Evolutionary conservation across 2,888 invertebrate species (phyloP), one percentile per base, ranked within the genome.

Genomic region (Lissocephala sabroskyi): DNA sequence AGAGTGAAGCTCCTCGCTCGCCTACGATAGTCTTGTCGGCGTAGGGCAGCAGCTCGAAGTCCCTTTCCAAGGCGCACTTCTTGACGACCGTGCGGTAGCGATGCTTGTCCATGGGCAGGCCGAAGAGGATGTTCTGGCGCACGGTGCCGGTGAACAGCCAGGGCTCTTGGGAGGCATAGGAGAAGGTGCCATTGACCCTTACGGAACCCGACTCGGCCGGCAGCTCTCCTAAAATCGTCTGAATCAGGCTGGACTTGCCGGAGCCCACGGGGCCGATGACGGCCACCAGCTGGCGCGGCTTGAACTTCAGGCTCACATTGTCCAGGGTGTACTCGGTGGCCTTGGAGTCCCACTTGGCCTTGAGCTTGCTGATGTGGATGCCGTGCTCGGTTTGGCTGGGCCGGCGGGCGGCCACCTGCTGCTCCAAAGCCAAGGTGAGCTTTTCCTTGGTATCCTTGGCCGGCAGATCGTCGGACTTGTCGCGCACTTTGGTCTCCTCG

Each of bases 141-240:
- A 89, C 88, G 1, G 88, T 88, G 28, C 91, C 90, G 0, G 90
- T 89, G 66, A 92, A 92, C n/a, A 92, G 85, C 95, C 96, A 96
- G 0, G 96, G 91, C 63, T 95, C 92, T 75, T 95, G 95, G 30
- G 92, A 88, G 1, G 93, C 91, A 79, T 95, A 96, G 0, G 91
- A 89, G 18, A 91, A 64, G 0, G 85, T 86, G 0, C 89, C 89
- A 16, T 86, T 87, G 0, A 93, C 86, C 32, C 87, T 84, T 3
- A 91, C 80, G 1, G 84, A 84, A 1, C 89, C 89, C 23, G 84
- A 79, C 17, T 83, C 86, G 0, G 87, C 67, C 1, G 87, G 85
- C n/a, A 89, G 61, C 66, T 89, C 89, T 36, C 81, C 79, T 1
- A 87, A 80, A 52, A 89, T 86, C 1, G 85, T 83, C 61, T 89